Percentiles rank a stretch among this genome's conserved stretches.
Conservation (phyloP, 2,797 vertebrate genomes). For the Gymnoscopelus braueri region DNA sequence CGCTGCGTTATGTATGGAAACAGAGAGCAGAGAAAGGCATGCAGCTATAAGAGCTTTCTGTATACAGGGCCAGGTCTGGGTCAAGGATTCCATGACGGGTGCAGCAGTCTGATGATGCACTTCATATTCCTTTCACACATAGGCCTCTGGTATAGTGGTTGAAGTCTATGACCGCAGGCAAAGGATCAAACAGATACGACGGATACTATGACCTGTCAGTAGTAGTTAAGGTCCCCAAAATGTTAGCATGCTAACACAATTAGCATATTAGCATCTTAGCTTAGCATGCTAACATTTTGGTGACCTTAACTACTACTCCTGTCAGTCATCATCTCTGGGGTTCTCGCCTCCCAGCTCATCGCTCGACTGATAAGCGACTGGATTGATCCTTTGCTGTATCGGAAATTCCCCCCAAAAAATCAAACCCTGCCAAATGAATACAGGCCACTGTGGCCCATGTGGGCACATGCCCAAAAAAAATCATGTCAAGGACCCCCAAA, state of each 20-base stretch:
- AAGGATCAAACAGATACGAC: too few relatives aligned
- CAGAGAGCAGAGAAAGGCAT: constrained; percentile 28
- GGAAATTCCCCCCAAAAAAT: constrained; percentile 51
- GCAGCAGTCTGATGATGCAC: constrained; percentile 50
- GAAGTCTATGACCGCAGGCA: constrained; percentile 50
- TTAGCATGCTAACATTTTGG: too few relatives aligned
- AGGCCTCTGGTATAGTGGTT: constrained; percentile 22
- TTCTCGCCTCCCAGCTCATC: too few relatives aligned
- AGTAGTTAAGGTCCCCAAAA: too few relatives aligned
- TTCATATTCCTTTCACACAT: constrained; percentile 55
- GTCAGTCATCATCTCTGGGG: too few relatives aligned
- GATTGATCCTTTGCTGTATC: constrained; percentile 35
- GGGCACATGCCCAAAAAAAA: constrained; percentile 27
- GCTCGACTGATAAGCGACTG: too few relatives aligned
- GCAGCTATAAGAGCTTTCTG: constrained; percentile 41
- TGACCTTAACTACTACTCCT: too few relatives aligned
- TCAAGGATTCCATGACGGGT: constrained; percentile 60
- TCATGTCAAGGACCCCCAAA: too few relatives aligned
- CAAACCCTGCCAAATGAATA: constrained; percentile 43
- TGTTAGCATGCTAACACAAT: too few relatives aligned
- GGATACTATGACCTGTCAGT: too few relatives aligned
- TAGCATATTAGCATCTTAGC: too few relatives aligned
- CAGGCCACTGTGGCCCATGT: constrained; percentile 27
- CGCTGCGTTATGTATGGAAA: constrained; percentile 17
- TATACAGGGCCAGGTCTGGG: constrained; percentile 28